phyloP scores from a whole-genome alignment of 2,888 invertebrate species.

The Sarcophaga subvicina region DNA sequence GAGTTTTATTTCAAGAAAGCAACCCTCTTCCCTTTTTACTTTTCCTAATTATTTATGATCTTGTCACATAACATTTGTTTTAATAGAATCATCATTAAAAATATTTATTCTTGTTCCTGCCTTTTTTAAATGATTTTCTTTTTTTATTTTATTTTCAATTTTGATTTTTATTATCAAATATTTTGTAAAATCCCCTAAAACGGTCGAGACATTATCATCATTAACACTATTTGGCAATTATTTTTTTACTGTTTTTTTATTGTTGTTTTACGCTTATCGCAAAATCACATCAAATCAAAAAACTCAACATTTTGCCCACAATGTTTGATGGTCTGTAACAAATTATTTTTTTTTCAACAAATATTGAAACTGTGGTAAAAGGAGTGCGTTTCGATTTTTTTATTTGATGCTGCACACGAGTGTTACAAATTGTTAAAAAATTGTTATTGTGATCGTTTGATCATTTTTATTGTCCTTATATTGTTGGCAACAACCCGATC shows the following conservation, averaged over 20 bases:
- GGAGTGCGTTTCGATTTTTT: background rate
- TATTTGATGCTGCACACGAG: background rate
- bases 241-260: background rate
- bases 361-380: background rate
- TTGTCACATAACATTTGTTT: background rate
- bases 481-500: no score
- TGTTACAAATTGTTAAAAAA: slow-evolving; percentile 57
- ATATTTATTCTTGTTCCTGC: background rate
- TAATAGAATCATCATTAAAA: background rate
- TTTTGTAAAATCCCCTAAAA: background rate
- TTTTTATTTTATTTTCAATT: no score
- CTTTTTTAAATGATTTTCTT: background rate
- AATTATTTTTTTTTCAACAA: background rate
- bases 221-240: background rate
- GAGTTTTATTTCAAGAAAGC: background rate
- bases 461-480: no score
- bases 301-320: slow-evolving; percentile 49
- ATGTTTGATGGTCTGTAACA: slow-evolving; percentile 40
- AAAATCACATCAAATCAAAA: slow-evolving; percentile 47
- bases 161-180: background rate
- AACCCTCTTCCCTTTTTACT: background rate
- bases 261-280: background rate
- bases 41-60: background rate
- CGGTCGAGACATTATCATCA: background rate
- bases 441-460: slow-evolving; percentile 2